phyloP scores from a whole-genome alignment of 2,797 vertebrate species.

The Mormyrus proboscirostris region DNA sequence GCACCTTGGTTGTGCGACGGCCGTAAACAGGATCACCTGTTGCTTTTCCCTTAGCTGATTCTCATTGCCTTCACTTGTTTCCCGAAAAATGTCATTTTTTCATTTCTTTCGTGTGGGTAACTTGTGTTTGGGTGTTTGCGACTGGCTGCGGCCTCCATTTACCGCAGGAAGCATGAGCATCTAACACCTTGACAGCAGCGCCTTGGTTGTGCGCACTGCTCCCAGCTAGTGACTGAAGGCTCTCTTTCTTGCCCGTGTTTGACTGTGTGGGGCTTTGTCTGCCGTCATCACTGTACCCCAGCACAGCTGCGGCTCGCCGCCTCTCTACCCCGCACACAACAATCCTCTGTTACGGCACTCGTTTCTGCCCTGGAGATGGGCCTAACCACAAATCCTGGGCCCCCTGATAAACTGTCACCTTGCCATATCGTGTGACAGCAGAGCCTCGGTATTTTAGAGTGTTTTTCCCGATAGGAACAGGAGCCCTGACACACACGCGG shows the following conservation, averaged over 20 bases:
- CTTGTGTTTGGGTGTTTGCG: neutral
- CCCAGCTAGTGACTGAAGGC: neutral
- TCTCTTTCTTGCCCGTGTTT: neutral
- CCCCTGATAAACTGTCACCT: neutral
- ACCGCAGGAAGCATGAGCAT: conserved; percentile 13
- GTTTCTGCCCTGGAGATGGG: neutral
- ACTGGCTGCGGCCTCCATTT: conserved; percentile 6
- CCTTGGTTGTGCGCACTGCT: neutral
- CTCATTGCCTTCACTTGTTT: neutral
- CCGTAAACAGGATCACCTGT: neutral
- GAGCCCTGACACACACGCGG: neutral
- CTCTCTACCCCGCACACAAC: neutral
- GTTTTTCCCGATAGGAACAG: neutral
- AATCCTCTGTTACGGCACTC: neutral
- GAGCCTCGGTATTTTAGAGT: neutral
- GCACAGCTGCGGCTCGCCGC: neutral
- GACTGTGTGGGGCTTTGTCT: neutral
- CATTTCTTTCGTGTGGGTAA: neutral
- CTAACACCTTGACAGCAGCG: neutral
- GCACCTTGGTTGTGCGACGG: neutral
- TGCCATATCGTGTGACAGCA: neutral
- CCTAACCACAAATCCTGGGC: neutral
- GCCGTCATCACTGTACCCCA: neutral
- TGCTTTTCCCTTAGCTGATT: neutral
- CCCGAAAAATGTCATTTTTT: neutral